Conservation (phyloP, 2,113 vertebrate species). For the Pongo pygmaeus region DNA sequence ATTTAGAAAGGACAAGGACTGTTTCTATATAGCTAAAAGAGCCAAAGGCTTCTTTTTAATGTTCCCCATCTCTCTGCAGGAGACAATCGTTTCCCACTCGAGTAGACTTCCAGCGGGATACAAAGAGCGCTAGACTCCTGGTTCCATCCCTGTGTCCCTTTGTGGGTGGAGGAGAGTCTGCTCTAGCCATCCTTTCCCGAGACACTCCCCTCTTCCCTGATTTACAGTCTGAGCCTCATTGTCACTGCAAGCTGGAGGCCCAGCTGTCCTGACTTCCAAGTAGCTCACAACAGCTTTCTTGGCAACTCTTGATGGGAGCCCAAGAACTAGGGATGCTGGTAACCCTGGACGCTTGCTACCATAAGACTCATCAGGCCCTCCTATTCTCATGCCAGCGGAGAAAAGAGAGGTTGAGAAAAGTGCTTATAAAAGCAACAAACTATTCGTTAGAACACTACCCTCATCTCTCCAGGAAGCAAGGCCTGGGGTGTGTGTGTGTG, state of each 20-base stretch:
- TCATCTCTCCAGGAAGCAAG: not conserved
- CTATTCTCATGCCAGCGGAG: not conserved
- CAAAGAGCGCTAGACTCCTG: too few relatives aligned
- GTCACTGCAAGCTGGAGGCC: not conserved
- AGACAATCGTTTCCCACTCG: not conserved
- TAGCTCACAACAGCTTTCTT: not conserved
- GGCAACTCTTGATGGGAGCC: not conserved
- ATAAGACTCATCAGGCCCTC: not conserved
- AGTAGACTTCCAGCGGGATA: not conserved
- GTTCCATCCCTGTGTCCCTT: not conserved
- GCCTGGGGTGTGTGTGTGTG: not conserved
- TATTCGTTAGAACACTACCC: not conserved
- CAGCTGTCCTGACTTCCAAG: not conserved
- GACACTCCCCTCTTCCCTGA: not conserved
- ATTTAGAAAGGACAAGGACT: not conserved
- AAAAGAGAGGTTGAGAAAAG: not conserved
- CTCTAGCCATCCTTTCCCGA: not conserved
- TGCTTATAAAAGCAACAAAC: not conserved
- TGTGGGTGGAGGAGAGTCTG: not conserved
- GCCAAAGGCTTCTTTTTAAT: not conserved
- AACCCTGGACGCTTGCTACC: not conserved
- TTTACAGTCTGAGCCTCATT: not conserved
- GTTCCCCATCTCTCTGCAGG: not conserved
- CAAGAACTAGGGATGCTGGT: not conserved
- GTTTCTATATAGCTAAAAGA: not conserved